Conservation (phyloP, 1,140 invertebrate genomes). For the Drosophila erecta region DNA sequence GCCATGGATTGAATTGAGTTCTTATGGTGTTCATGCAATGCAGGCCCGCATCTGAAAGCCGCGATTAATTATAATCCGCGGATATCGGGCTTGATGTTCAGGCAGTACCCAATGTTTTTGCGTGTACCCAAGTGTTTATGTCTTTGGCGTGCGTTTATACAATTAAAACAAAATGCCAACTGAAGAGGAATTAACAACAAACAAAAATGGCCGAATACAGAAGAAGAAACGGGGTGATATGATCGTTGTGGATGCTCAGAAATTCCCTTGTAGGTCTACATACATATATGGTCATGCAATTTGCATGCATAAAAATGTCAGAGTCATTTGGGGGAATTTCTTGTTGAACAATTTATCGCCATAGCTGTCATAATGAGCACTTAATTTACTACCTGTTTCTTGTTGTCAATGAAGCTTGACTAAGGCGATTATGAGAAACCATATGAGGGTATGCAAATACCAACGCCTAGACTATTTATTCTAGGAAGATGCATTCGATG, state of each 20-base stretch:
- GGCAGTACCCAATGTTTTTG: neutral
- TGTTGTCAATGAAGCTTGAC: neutral
- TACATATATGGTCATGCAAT: neutral
- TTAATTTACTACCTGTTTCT: conserved; percentile 8
- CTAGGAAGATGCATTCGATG: neutral
- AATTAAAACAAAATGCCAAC: conserved; percentile 36
- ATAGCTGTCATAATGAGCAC: conserved; percentile 10
- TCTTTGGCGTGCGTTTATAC: conserved; percentile 46
- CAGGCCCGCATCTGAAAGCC: conserved; percentile 16
- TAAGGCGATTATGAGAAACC: neutral
- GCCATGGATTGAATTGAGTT: neutral
- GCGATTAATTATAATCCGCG: conserved; percentile 64
- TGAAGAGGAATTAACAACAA: conserved; percentile 25
- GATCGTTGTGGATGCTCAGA: conserved; percentile 10
- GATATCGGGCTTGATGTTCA: conserved; percentile 41
- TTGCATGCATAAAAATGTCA: conserved; percentile 15
- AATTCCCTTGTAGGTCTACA: conserved; percentile 17
- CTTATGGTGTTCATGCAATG: conserved; percentile 1
- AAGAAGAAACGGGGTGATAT: neutral
- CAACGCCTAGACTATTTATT: neutral
- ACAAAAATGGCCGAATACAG: conserved; percentile 8
- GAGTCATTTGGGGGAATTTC: conserved; percentile 13
- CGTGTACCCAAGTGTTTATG: conserved; percentile 29
- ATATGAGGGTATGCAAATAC: neutral
- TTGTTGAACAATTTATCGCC: conserved; percentile 16